Percentiles rank a stretch among this genome's conserved stretches.
Evolutionary conservation across 2,113 vertebrate species (phyloP).

Genomic region (Thunnus thynnus): DNA sequence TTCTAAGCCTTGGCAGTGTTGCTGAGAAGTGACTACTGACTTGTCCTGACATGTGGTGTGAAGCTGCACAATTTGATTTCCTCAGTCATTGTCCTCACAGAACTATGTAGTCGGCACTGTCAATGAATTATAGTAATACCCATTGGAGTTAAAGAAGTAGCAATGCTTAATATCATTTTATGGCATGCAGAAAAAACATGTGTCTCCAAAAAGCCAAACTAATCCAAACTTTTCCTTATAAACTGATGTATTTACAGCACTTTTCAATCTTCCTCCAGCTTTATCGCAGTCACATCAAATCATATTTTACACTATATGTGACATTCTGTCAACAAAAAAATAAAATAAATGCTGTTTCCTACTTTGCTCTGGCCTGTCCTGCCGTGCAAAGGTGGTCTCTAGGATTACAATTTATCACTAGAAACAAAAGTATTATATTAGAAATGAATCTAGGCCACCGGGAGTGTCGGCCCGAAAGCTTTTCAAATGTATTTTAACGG

Average conservation of each 20-base stretch:
- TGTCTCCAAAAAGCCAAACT: not conserved
- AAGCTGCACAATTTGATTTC: conserved; percentile 45
- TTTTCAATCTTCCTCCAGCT: no score
- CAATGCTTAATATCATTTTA: not conserved
- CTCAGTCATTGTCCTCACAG: conserved; percentile 9
- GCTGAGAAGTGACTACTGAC: conserved; percentile 42
- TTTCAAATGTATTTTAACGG: conserved; percentile 56
- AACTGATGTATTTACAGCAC: not conserved
- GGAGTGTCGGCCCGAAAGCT: conserved; percentile 25
- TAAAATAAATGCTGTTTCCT: not conserved
- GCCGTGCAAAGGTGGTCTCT: conserved; percentile 15
- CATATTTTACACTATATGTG: not conserved
- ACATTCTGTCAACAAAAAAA: not conserved
- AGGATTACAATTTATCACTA: conserved; percentile 30
- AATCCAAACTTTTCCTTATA: not conserved
- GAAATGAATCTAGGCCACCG: conserved; percentile 41
- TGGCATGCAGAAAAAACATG: not conserved
- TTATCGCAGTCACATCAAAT: not conserved
- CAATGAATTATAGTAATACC: not conserved
- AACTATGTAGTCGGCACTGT: not conserved
- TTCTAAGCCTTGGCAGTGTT: conserved; percentile 57
- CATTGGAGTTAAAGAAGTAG: no score
- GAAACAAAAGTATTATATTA: conserved; percentile 41
- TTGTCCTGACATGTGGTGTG: conserved; percentile 48
- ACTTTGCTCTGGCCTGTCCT: not conserved